A percentile compares a stretch with the other conserved stretches of the same genome.
phyloP scores from a whole-genome alignment of 2,113 vertebrate genomes.

The Stegastes partitus region DNA sequence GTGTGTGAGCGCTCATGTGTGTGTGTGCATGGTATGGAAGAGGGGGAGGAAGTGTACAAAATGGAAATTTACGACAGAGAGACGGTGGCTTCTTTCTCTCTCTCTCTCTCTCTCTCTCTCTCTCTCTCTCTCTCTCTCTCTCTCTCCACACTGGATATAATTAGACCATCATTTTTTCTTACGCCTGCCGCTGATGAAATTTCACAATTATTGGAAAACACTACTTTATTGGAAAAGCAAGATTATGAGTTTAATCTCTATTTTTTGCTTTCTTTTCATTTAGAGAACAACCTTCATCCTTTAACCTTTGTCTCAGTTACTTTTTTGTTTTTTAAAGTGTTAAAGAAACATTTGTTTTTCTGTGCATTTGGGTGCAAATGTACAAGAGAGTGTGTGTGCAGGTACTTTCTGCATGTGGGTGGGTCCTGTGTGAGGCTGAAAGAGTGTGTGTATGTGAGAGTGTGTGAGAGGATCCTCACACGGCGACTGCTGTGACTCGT shows the following conservation, averaged over 20 bases:
- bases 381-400: constrained; percentile 23
- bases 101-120: too few relatives aligned
- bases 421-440: constrained; percentile 66
- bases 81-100: constrained; percentile 87
- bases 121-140: too few relatives aligned
- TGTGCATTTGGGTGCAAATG: constrained; percentile 23
- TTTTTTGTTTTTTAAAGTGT: constrained; percentile 22
- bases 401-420: constrained; percentile 61
- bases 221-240: constrained; percentile 83
- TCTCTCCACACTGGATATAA: constrained; percentile 88
- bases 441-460: constrained; percentile 62
- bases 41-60: constrained; percentile 90
- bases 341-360: constrained; percentile 13
- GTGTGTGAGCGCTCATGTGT: constrained; percentile 22
- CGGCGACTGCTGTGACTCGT: constrained; percentile 86
- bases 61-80: constrained; percentile 95
- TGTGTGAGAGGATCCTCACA: constrained; percentile 82
- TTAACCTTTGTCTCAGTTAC: constrained; percentile 39
- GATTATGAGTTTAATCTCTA: constrained; percentile 68
- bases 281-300: constrained; percentile 84
- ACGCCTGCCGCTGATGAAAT: constrained; percentile 84
- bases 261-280: constrained; percentile 75
- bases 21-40: constrained; percentile 19
- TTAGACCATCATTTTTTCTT: constrained; percentile 88
- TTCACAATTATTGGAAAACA: constrained; percentile 86